Percentiles rank a stretch among this genome's conserved stretches.
Evolutionary conservation across 2,113 vertebrate genomes (phyloP).

Genomic region (Mirounga angustirostris): DNA sequence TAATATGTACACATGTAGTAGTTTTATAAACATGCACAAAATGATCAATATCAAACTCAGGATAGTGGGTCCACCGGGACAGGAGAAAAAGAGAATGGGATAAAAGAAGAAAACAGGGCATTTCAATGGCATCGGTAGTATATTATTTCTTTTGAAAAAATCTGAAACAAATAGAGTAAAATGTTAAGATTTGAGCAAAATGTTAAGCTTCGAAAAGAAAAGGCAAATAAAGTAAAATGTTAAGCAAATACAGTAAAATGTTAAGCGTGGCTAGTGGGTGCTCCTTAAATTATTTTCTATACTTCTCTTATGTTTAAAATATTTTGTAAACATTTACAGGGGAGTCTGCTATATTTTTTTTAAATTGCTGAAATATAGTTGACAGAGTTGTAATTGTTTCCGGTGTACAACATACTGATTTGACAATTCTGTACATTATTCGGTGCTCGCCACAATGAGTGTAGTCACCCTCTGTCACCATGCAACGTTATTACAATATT

Average conservation of each 20-base stretch:
- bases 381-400: neutral
- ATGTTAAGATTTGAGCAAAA: neutral
- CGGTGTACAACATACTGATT: neutral
- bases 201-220: neutral
- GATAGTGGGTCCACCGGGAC: neutral
- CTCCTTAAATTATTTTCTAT: neutral
- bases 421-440: neutral
- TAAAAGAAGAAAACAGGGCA: neutral
- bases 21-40: neutral
- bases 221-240: neutral
- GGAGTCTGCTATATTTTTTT: neutral
- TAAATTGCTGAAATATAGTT: neutral
- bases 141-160: neutral
- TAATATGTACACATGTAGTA: neutral
- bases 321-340: neutral
- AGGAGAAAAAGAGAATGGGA: neutral
- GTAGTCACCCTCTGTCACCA: neutral
- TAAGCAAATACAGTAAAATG: neutral
- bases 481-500: neutral
- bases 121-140: neutral
- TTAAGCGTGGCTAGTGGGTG: neutral
- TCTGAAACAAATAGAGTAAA: neutral
- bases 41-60: neutral
- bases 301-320: neutral
- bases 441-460: neutral